These are phyloP conservation scores for Drosophila merina DNA, from an alignment of 2,888 invertebrate genomes.

Conservation along the genomic window DNA sequence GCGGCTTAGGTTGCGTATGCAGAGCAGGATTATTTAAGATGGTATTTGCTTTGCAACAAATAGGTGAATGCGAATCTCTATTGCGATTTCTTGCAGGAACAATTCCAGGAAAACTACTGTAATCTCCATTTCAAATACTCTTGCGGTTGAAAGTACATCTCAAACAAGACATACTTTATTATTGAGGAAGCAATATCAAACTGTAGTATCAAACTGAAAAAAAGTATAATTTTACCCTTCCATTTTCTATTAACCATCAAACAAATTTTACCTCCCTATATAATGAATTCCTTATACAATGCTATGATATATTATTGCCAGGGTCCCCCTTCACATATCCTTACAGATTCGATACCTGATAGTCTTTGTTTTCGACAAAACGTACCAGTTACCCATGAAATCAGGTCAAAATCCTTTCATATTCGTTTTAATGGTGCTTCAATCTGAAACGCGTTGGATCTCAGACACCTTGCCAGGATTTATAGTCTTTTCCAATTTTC, in stretches of 20 bases:
- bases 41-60: constrained; percentile 27
- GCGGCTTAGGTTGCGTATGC: constrained; percentile 46
- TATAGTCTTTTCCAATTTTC: constrained; percentile 66
- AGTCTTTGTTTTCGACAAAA: not conserved
- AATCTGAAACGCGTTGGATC: constrained; percentile 35
- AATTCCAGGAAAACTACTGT: not conserved
- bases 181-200: too few relatives aligned
- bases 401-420: constrained; percentile 17
- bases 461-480: constrained; percentile 61
- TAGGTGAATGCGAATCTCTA: not conserved
- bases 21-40: constrained; percentile 46
- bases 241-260: not conserved
- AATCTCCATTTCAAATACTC: not conserved
- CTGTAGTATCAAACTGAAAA: too few relatives aligned
- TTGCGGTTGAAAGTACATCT: not conserved
- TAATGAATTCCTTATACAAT: not conserved
- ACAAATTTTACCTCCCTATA: not conserved
- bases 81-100: not conserved
- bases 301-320: not conserved
- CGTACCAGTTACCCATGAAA: not conserved
- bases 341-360: not conserved
- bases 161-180: too few relatives aligned
- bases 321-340: not conserved
- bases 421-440: constrained; percentile 61
- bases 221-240: not conserved